These are phyloP conservation scores for Amiota minor DNA, from an alignment of 2,888 invertebrate genomes.

Conservation along the genomic window DNA sequence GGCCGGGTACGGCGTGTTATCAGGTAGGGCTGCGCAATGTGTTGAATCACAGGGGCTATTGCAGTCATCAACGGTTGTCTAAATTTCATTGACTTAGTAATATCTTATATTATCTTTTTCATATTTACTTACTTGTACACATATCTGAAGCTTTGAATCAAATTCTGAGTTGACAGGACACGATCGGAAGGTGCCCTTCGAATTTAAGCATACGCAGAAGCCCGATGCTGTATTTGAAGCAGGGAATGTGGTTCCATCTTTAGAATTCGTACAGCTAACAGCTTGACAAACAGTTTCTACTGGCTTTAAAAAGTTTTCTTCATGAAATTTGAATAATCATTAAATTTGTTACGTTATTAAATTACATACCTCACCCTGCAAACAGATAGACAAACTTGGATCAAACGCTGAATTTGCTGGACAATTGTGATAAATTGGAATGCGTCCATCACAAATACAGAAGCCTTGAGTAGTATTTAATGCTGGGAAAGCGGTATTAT, in stretches of 20 bases:
- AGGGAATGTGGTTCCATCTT: not conserved
- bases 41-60: not conserved
- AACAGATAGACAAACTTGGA: constrained; percentile 23
- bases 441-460: constrained; percentile 51
- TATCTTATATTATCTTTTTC: no score
- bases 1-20: constrained; percentile 35
- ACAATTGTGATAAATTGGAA: constrained; percentile 45
- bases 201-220: constrained; percentile 7
- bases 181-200: not conserved
- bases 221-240: not conserved
- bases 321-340: no score
- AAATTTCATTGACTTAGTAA: not conserved
- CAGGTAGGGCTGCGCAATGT: not conserved
- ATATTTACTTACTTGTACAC: not conserved
- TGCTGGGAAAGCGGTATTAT: constrained; percentile 48
- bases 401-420: constrained; percentile 38
- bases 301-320: no score
- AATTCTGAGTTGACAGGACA: constrained; percentile 5
- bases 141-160: not conserved
- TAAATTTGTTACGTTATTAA: no score
- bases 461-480: constrained; percentile 47
- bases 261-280: no score
- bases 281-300: no score
- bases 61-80: not conserved
- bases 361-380: constrained; percentile 26